These are phyloP conservation scores for Chaetorhynchus papuensis DNA, from an alignment of 2,113 vertebrate genomes.

Conservation along the genomic window DNA sequence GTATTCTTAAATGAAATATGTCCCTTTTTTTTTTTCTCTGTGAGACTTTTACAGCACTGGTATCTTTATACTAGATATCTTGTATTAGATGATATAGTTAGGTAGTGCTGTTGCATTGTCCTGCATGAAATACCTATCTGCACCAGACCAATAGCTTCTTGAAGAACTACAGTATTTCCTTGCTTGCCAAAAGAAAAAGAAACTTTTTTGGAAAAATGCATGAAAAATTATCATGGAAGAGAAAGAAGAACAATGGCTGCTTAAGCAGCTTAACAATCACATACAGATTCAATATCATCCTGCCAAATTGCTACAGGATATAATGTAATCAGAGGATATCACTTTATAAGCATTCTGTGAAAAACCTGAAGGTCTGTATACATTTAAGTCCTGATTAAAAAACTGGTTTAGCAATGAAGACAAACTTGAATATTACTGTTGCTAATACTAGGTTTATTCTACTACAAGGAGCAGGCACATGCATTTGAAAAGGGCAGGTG, in stretches of 20 bases:
- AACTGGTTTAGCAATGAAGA: not conserved
- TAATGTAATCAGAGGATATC: not conserved
- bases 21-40: not conserved
- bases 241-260: not conserved
- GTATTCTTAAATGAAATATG: not conserved
- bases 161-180: not conserved
- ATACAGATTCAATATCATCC: not conserved
- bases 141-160: not conserved
- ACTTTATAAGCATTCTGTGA: not conserved
- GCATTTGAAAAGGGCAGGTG: not conserved
- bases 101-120: not conserved
- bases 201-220: not conserved
- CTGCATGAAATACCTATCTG: not conserved
- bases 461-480: not conserved
- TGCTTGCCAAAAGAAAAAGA: not conserved
- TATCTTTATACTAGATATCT: not conserved
- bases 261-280: not conserved
- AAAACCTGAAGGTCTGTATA: not conserved
- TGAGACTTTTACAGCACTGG: not conserved
- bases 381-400: not conserved
- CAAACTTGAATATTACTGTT: not conserved
- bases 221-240: not conserved
- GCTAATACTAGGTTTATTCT: no score
- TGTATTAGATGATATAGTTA: not conserved
- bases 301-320: not conserved